Evolutionary conservation across 2,888 invertebrate species (phyloP), one percentile per base, ranked within the genome.

Genomic region (Meganola albula): DNA sequence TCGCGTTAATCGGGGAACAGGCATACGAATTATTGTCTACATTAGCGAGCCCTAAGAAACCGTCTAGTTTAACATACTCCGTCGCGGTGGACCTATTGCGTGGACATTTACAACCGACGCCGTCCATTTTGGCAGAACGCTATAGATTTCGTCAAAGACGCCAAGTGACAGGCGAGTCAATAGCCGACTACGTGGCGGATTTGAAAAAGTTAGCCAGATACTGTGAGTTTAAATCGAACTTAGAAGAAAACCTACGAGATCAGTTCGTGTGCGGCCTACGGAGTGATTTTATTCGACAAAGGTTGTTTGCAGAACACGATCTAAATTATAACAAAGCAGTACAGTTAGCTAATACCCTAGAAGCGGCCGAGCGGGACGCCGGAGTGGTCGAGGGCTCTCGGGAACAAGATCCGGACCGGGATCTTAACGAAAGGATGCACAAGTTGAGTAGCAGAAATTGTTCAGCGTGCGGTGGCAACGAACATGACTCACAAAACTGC

Each of bases 191-290:
- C n/a, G n/a, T n/a, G n/a, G n/a, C n/a, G n/a, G n/a, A n/a, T n/a
- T n/a, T n/a, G n/a, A n/a, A n/a, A n/a, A n/a, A n/a, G n/a, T n/a
- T n/a, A n/a, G n/a, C n/a, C n/a, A n/a, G n/a, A n/a, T n/a, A n/a
- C n/a, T 31, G 37, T 10, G 31, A 28, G 9, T 32, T 37, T 12
- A 13, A 13, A 3, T 6, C 24, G 2, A 10, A 2, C 1, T 7
- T 32, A 8, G 25, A 37, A 7, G 37, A 37, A 3, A 31, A 24
- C 8, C 3, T 36, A 30, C 11, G 31, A 2, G 31, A 31, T 11
- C 36, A 42, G 24, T 23, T 42, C 6, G 34, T 42, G 9, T 38
- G 42, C 8, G 38, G 36, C 0, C 8, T 40, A 1, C 28, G 6
- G 4, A 40, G 25, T 10, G 44, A 44, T 1, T 10, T 20, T 1